Conservation (phyloP, 2,888 invertebrate genomes). For the Cryptocephalus moraei region DNA sequence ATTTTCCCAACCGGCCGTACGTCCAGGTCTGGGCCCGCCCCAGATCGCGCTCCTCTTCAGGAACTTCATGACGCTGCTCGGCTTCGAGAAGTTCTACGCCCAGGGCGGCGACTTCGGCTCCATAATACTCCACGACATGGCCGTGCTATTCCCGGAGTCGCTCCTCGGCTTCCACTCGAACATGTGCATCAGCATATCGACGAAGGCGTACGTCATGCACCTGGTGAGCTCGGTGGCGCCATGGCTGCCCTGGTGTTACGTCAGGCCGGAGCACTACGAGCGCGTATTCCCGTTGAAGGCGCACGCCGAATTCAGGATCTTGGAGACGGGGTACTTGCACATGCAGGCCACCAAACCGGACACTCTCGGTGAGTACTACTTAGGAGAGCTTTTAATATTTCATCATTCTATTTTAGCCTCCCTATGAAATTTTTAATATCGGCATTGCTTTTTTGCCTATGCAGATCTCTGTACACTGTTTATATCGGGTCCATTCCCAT, state of each 20-base stretch:
- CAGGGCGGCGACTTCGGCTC: conserved; percentile 84
- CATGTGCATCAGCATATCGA: neutral
- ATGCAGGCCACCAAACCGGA: no score
- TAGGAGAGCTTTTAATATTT: no score
- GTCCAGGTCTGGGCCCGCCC: conserved; percentile 48
- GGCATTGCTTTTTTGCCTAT: no score
- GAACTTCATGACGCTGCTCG: conserved; percentile 61
- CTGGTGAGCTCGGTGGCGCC: neutral
- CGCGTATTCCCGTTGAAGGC: conserved; percentile 45
- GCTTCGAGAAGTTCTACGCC: conserved; percentile 53
- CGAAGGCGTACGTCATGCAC: neutral
- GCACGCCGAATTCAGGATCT: conserved; percentile 34
- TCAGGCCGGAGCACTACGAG: conserved; percentile 17
- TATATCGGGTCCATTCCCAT: no score
- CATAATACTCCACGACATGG: conserved; percentile 48
- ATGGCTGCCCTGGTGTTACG: neutral
- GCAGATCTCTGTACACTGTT: no score
- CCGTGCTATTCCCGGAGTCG: conserved; percentile 29
- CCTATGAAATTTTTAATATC: no score
- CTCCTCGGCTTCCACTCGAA: conserved; percentile 1
- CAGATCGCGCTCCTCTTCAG: conserved; percentile 50
- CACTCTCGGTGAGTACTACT: no score
- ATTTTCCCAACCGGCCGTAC: conserved; percentile 39
- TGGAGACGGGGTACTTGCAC: conserved; percentile 58
- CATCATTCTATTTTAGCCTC: no score